phyloP scores from a whole-genome alignment of 1,140 invertebrate species.

The Rhyacophila brunnea region DNA sequence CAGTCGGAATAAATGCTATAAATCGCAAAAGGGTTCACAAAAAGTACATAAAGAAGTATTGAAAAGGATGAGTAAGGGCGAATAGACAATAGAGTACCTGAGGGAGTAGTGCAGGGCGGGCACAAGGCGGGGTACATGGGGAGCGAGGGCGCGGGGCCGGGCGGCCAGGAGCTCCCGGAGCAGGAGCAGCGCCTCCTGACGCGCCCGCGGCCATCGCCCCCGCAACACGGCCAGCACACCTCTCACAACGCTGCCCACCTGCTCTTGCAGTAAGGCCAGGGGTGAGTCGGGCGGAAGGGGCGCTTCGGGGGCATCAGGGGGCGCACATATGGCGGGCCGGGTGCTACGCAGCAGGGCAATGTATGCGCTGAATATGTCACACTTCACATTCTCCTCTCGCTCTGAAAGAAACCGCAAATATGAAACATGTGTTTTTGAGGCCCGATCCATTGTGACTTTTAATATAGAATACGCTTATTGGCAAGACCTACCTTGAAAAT shows the following conservation, averaged over 20 bases:
- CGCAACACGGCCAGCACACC: constrained; percentile 88
- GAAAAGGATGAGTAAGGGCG: background rate
- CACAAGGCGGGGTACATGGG: constrained; percentile 82
- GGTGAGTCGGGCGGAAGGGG: constrained; percentile 61
- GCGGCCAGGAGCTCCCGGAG: constrained; percentile 88
- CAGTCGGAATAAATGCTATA: too few species aligned
- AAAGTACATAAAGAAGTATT: background rate
- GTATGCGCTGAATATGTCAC: constrained; percentile 93
- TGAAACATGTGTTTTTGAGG: too few species aligned
- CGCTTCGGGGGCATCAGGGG: constrained; percentile 11
- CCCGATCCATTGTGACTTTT: too few species aligned
- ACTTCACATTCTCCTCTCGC: constrained; percentile 95
- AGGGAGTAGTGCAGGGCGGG: constrained; percentile 90
- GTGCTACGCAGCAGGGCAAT: constrained; percentile 85
- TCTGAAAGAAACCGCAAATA: too few species aligned
- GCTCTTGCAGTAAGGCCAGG: constrained; percentile 67
- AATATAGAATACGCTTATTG: too few species aligned
- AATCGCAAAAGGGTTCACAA: too few species aligned
- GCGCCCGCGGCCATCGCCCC: constrained; percentile 90
- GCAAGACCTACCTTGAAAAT: too few species aligned
- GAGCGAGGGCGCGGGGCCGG: constrained; percentile 82
- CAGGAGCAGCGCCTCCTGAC: constrained; percentile 89
- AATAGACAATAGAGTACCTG: constrained; percentile 48
- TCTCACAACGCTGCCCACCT: constrained; percentile 78
- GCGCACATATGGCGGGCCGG: constrained; percentile 60